Conservation (phyloP, 2,113 vertebrate genomes). For the Labeo catla region DNA sequence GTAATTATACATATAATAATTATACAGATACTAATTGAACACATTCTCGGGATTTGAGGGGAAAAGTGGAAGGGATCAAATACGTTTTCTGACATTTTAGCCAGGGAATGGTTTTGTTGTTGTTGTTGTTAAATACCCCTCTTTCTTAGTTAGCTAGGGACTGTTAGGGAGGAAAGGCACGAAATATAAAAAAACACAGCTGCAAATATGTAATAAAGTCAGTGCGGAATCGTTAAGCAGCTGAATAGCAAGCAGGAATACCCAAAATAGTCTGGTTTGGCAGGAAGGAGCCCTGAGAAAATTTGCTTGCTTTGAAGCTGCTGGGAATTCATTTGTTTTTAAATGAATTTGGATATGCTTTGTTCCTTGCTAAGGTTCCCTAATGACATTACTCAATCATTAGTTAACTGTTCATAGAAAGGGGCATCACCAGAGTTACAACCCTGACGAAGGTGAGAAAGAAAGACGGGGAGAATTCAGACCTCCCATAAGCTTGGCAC, state of each 20-base stretch:
- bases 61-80: constrained; percentile 50
- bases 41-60: constrained; percentile 3
- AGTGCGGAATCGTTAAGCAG: constrained; percentile 55
- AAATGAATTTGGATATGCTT: constrained; percentile 57
- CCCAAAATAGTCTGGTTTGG: constrained; percentile 42
- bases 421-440: not conserved
- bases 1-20: constrained; percentile 52
- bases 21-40: constrained; percentile 55
- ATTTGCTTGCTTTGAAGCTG: constrained; percentile 40
- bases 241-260: constrained; percentile 55
- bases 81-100: constrained; percentile 37
- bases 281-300: constrained; percentile 16
- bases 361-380: constrained; percentile 40
- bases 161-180: not conserved
- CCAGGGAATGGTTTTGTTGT: constrained; percentile 33
- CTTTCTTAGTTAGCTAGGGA: not conserved
- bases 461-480: not conserved
- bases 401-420: constrained; percentile 30
- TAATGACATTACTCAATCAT: constrained; percentile 27
- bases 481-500: constrained; percentile 1
- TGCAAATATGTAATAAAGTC: constrained; percentile 66
- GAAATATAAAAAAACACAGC: constrained; percentile 40
- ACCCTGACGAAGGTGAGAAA: not conserved
- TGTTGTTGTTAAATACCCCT: constrained; percentile 45
- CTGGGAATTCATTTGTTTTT: constrained; percentile 56